Evolutionary conservation across 37 sponge, comb jelly and placozoan genomes (phyloP), one percentile per base, ranked within the genome.

Genomic region (Chondrilla cf. caribensis): DNA sequence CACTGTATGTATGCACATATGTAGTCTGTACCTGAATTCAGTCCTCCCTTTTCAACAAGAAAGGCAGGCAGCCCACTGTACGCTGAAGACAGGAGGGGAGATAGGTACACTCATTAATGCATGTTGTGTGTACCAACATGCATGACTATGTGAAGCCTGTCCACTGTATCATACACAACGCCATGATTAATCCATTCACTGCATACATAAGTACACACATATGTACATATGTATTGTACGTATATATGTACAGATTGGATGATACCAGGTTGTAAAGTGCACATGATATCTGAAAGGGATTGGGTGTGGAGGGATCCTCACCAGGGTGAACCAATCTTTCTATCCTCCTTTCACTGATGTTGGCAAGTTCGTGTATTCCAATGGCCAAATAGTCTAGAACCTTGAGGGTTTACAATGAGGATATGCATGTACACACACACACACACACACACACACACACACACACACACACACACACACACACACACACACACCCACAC

Each of bases 301-400:
- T 14, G 51, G 51, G 51, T 47, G 51, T 47, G 51, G 11, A 11
- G 51, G 51, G 51, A 25, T 32, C 5, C 66, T 64, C 11, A 92
- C 89, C 79, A 25, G 96, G 99, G 81, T 98, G 88, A 43, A 90
- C 51, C 70, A 98, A 70, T 57, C 96, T 42, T 67, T 95, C 99
- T 51, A 91, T 58, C 38, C 99, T 83, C 55, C 99, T 60, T 83
- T 98, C 96, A 79, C 99, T 98, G 65, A 98, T 93, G 84, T 84
- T 95, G 72, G 90, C 88, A 17, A 95, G 70, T 86, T 98, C 99
- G 54, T 98, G 99, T 0, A 98, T 85, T 15, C 86, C 96, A 35
- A 98, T 98, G 35, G 96, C 94, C 33, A 98, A 90, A 36, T 95
- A 98, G 85, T 98, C 99, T 82, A 98, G 64, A 1, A 84, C 94